Base-by-base conservation (phyloP, 2,888 invertebrate species). In the Synergus japonicus region DNA sequence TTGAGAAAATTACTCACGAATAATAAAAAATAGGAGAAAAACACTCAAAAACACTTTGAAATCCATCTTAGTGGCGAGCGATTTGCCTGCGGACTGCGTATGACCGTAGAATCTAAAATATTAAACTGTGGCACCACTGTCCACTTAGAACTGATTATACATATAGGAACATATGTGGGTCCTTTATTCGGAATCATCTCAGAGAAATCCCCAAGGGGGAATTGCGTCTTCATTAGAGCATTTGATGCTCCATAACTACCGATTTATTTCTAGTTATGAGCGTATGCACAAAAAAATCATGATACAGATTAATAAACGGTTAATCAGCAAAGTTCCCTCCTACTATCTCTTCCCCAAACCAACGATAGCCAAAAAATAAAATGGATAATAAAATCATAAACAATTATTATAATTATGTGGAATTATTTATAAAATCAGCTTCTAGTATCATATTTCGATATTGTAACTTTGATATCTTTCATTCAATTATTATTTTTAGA, bases 181-280 rank as follows among this genome's bases (percentile, higher is more conserved):
- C 13, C 13, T 67, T 49, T 29, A 69, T 4, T 54, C 13, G 18
- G 49, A 15, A 54, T 58, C n/a, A n/a, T 54, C n/a, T 54, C 10
- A 63, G 18, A 54, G n/a, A 73, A 73, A 54, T 18, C 37, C 54
- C 37, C 54, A 37, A 54, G 37, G 37, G n/a, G 1, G 54, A 73
- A 73, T 37, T 73, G 41, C 73, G 73, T 41, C 54, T 73, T 13
- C 37, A n/a, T 54, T n/a, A 73, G 10, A 37, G 37, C 73, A 73
- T 69, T 8, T 15, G 4, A 29, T 54, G 49, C 73, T 54, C 37
- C n/a, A 5, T 54, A 37, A 37, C 60, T 4, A 60, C 46, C 18
- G 12, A 4, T n/a, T 13, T 73, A 2, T 41, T 15, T 29, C 46
- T 15, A 66, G 66, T n/a, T 18, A 22, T 29, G 46, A 22, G 5